phyloP scores from a whole-genome alignment of 2,113 vertebrate species.

The Gymnorhina tibicen region DNA sequence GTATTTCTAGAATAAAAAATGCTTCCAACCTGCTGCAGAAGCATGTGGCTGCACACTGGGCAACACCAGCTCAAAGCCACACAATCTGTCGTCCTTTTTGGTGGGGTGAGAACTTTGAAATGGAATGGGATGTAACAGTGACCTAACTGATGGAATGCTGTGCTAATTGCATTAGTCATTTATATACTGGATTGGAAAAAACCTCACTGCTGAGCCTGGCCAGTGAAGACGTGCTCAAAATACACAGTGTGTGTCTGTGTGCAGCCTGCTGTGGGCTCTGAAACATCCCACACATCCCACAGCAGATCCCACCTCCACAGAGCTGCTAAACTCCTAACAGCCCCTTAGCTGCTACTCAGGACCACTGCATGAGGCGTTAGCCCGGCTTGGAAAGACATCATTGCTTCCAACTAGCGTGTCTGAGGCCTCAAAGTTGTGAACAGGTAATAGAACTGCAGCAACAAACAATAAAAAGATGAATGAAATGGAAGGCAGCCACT shows the following conservation, averaged over 20 bases:
- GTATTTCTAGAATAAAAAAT: neutral
- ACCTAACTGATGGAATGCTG: neutral
- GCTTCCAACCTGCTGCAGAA: neutral
- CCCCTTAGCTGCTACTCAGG: neutral
- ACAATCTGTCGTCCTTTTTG: neutral
- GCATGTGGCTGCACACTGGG: neutral
- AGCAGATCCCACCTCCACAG: neutral
- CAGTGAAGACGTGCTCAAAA: neutral
- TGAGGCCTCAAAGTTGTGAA: conserved; percentile 41
- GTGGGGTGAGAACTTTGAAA: neutral
- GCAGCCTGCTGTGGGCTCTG: neutral
- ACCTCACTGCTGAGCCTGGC: neutral
- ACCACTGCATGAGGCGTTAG: conserved; percentile 19
- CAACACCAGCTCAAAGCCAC: neutral
- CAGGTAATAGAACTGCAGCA: conserved; percentile 71
- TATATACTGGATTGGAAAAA: neutral
- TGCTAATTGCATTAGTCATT: neutral
- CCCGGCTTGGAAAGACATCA: conserved; percentile 63
- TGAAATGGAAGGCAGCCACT: conserved; percentile 53
- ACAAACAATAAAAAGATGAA: conserved; percentile 69
- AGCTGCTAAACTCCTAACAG: neutral
- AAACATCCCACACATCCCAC: neutral
- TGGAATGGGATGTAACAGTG: neutral
- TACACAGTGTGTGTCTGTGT: rapidly evolving
- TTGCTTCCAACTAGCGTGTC: conserved; percentile 23